Percentiles rank a stretch among this genome's conserved stretches.
These are phyloP conservation scores for Oligia latruncula DNA, from an alignment of 2,888 invertebrate genomes.

Conservation along the genomic window DNA sequence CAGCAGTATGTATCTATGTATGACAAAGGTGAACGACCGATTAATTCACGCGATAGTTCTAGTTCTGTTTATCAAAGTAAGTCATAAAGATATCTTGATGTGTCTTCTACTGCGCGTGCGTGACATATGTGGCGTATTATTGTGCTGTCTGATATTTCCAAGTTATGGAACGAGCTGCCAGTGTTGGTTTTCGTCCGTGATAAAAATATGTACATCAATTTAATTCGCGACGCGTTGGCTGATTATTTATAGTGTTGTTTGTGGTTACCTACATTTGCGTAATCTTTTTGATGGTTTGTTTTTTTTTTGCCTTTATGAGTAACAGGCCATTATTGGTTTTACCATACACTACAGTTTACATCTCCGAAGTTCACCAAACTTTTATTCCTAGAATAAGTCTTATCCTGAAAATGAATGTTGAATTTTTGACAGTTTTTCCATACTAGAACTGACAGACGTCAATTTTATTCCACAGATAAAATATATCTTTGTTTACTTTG, in stretches of 20 bases:
- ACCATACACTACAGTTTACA: neutral
- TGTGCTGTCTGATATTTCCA: constrained; percentile 48
- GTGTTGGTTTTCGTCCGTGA: constrained; percentile 16
- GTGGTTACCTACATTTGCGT: constrained; percentile 13
- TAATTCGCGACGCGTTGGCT: constrained; percentile 14
- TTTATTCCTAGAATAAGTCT: neutral
- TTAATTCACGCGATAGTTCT: constrained; percentile 82
- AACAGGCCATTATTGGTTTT: neutral
- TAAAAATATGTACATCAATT: constrained; percentile 39
- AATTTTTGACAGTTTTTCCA: no score
- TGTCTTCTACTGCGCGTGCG: constrained; percentile 67
- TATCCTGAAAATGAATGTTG: no score
- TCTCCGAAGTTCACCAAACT: neutral
- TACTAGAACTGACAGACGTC: neutral
- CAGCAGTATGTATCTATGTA: constrained; percentile 44
- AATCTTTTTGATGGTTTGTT: constrained; percentile 4
- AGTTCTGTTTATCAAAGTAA: constrained; percentile 81
- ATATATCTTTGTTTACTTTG: neutral
- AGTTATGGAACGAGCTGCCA: constrained; percentile 49
- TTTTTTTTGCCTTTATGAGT: neutral
- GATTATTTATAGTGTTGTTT: constrained; percentile 34
- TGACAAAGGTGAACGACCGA: constrained; percentile 78
- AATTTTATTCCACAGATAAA: neutral
- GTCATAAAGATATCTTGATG: constrained; percentile 84
- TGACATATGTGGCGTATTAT: constrained; percentile 68